These are phyloP conservation scores for Bergia puertoricense DNA, from an alignment of 92 coral and sea anemone species.

Conservation along the genomic window DNA sequence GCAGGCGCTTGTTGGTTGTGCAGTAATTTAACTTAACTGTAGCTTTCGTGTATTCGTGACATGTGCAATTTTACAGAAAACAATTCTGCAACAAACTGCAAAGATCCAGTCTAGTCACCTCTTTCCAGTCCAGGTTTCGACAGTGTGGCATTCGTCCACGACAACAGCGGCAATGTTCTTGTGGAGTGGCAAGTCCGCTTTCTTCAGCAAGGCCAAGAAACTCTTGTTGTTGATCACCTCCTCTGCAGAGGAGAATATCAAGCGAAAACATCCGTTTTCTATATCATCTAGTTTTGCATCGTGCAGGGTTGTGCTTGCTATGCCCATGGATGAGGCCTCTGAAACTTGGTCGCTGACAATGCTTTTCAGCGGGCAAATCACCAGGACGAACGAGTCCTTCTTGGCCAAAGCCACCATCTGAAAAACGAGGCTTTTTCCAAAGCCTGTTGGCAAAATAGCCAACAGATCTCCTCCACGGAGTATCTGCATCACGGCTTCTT, in stretches of 20 bases:
- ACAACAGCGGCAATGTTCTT: conserved; percentile 32
- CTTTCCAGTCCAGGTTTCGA: conserved; percentile 35
- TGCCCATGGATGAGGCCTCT: conserved; percentile 16
- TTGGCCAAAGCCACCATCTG: not conserved
- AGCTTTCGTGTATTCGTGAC: conserved; percentile 17
- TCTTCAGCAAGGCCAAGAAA: conserved; percentile 32
- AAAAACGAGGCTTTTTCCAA: conserved; percentile 8
- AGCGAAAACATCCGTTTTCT: conserved; percentile 3
- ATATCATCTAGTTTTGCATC: conserved; percentile 1
- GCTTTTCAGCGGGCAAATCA: conserved; percentile 7
- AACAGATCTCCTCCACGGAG: conserved; percentile 15
- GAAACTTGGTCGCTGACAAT: conserved; percentile 4
- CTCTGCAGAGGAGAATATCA: conserved; percentile 12
- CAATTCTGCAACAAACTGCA: conserved; percentile 28
- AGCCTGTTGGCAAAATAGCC: conserved; percentile 9
- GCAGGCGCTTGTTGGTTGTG: conserved; percentile 8
- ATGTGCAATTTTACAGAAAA: conserved; percentile 19
- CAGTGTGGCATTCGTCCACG: conserved; percentile 22
- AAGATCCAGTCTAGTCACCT: conserved; percentile 26
- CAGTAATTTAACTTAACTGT: conserved; percentile 1
- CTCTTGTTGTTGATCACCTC: conserved; percentile 33
- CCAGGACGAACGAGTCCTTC: conserved; percentile 18
- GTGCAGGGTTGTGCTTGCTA: conserved; percentile 8
- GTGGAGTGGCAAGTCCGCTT: conserved; percentile 26
- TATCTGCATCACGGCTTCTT: conserved; percentile 14